Percentiles rank a stretch among this genome's conserved stretches.
Conservation (phyloP, 2,888 invertebrate species). For the Ormyrus thymus region DNA sequence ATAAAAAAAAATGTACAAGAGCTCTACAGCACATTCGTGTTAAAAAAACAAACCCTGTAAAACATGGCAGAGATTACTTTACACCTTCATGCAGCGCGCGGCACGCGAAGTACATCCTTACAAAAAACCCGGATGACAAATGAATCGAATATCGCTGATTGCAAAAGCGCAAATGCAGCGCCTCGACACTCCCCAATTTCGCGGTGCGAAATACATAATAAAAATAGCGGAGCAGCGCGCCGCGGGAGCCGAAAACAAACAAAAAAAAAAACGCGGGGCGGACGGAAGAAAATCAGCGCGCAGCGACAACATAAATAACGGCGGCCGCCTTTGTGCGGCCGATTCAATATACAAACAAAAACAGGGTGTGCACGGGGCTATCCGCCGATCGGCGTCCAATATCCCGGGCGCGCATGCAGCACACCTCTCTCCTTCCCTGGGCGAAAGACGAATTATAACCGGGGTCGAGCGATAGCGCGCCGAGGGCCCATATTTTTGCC, state of each 20-base stretch:
- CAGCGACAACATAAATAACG: slow-evolving; percentile 45
- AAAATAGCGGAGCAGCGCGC: background rate
- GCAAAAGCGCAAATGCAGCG: slow-evolving; percentile 22
- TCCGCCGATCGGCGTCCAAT: slow-evolving; percentile 31
- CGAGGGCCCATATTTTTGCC: slow-evolving; percentile 52
- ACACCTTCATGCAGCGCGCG: too few species aligned
- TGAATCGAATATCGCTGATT: slow-evolving; percentile 15
- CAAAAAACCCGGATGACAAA: slow-evolving; percentile 2
- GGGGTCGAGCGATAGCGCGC: slow-evolving; percentile 26
- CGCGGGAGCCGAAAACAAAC: background rate
- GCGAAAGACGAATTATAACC: slow-evolving; percentile 53
- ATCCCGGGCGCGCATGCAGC: background rate
- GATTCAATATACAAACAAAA: slow-evolving; percentile 53
- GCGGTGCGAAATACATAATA: slow-evolving; percentile 12
- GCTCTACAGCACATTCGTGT: too few species aligned
- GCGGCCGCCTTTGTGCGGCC: slow-evolving; percentile 7
- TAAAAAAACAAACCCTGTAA: too few species aligned
- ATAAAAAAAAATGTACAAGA: too few species aligned
- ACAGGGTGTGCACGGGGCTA: background rate
- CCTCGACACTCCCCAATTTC: slow-evolving; percentile 1
- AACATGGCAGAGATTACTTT: too few species aligned
- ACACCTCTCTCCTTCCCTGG: too few species aligned
- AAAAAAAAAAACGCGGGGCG: slow-evolving; percentile 10
- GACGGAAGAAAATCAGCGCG: slow-evolving; percentile 39
- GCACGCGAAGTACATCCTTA: background rate